Conservation (phyloP, 2,797 vertebrate species). For the Falco naumanni region DNA sequence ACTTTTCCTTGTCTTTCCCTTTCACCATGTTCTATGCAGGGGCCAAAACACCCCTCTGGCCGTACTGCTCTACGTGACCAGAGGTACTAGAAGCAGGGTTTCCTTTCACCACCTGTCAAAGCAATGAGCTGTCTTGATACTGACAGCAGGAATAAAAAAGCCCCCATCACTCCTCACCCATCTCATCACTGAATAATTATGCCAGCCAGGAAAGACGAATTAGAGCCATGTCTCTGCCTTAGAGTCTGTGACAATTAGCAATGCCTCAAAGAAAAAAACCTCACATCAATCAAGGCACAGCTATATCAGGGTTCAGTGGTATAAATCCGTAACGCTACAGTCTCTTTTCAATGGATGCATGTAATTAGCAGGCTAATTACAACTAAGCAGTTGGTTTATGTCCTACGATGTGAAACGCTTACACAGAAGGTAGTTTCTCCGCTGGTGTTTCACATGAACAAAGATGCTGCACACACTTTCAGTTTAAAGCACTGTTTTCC, state of each 20-base stretch:
- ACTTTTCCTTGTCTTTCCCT: background rate
- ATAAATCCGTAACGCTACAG: background rate
- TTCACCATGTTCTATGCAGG: background rate
- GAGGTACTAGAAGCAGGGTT: background rate
- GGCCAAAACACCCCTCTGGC: background rate
- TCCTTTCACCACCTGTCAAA: background rate
- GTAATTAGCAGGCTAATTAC: constrained; percentile 21
- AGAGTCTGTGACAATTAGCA: background rate
- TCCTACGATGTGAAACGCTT: background rate
- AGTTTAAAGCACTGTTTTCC: background rate
- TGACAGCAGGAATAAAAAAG: background rate
- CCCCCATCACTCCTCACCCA: background rate
- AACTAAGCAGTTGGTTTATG: background rate
- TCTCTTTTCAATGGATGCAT: background rate
- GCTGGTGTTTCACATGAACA: background rate
- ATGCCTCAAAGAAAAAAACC: background rate
- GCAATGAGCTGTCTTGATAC: background rate
- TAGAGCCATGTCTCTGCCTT: background rate
- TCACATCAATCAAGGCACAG: background rate
- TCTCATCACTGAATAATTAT: background rate
- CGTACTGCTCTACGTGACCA: background rate
- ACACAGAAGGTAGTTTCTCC: background rate
- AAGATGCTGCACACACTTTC: background rate
- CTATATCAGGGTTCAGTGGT: background rate
- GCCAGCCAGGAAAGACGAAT: background rate